These are phyloP conservation scores for Eudyptes chrysolophus DNA, from an alignment of 2,113 vertebrate genomes.

Conservation along the genomic window DNA sequence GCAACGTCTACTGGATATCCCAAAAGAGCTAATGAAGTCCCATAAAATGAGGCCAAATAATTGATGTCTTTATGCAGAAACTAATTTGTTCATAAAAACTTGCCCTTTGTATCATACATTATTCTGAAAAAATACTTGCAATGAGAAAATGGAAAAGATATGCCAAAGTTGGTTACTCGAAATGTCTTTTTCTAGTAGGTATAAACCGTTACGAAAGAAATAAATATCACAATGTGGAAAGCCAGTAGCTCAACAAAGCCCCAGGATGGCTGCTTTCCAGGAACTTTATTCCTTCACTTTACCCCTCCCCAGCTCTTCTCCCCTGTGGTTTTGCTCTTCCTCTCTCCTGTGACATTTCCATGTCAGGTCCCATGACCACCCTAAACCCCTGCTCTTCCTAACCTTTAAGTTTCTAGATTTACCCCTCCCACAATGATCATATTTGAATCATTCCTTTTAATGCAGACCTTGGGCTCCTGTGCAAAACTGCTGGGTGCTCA, in stretches of 20 bases:
- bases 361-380: not conserved
- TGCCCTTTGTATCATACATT: conserved; percentile 35
- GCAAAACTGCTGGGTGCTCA: not conserved
- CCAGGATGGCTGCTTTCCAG: not conserved
- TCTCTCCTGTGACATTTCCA: not conserved
- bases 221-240: not conserved
- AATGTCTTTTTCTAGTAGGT: not conserved
- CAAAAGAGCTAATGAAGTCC: not conserved
- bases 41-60: conserved; percentile 32
- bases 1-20: not conserved
- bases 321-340: not conserved
- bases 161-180: not conserved
- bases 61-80: conserved; percentile 44
- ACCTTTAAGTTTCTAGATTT: not conserved
- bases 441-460: not conserved
- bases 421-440: not conserved
- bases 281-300: not conserved
- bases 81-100: conserved; percentile 40
- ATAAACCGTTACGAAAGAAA: not conserved
- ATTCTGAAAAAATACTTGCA: not conserved
- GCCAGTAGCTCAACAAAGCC: not conserved
- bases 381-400: not conserved
- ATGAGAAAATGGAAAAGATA: conserved; percentile 46
- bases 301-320: not conserved
- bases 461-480: not conserved